Base-by-base conservation (phyloP, 1,140 invertebrate species). In the Brachionus rotundiformis region DNA sequence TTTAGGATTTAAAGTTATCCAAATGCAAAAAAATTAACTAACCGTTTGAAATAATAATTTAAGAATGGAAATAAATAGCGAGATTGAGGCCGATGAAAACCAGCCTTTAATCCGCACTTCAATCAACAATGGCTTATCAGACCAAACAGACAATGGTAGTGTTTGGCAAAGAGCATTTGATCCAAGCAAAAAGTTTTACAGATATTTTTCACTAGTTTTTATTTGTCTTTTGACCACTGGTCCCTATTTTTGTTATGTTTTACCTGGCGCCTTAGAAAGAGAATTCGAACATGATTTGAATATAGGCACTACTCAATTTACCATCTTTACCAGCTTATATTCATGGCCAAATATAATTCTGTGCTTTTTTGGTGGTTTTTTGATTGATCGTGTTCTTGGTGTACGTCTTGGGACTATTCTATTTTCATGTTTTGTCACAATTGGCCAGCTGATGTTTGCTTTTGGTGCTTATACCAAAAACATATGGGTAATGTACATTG, bases 381-480 rank as follows among this genome's bases (percentile, higher is more conserved):
- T 82, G 23, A 82, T 73, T 29, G 81, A 82, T 73, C 41, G 61
- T 25, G 39, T 68, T 19, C 96, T 98, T 90, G 96, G 96, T 41
- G 93, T 98, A 83, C 91, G 95, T 83, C 87, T 95, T 16, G 96
- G 96, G 81, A 94, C 95, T 11, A 92, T 95, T 75, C 92, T 98
- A 83, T 98, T 96, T 86, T 93, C 95, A 89, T 85, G 89, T 10
- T 89, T 94, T 82, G 91, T 96, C 25, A 90, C 96, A 68, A 87
- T 93, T 84, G 95, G 96, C 7, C 95, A 90, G 85, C 86, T 89
- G 11, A 19, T 96, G 44, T 96, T 98, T 91, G 94, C 95, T 33
- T 84, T 91, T 79, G 96, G 95, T 49, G 93, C 91, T 11, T 90
- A 93, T 68, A 84, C 92, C 7, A 91, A 95, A 87, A 86, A 88